Evolutionary conservation across 2,797 vertebrate genomes (phyloP).

Genomic region (Macropus fuliginosus): DNA sequence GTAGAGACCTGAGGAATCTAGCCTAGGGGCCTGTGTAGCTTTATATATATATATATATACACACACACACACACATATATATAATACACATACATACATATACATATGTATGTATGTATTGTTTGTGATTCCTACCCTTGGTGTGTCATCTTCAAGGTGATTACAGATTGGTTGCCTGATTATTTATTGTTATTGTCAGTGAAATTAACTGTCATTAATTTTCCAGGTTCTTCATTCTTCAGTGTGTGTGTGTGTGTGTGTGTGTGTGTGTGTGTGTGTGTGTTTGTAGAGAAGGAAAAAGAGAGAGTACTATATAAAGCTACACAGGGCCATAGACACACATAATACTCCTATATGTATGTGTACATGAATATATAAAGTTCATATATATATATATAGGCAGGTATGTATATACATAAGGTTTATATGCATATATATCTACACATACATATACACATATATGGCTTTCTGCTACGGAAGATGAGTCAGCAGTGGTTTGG

Average conservation of each 20-base stretch:
- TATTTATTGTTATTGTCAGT: conserved; percentile 11
- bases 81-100: too few species aligned
- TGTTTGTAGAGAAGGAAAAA: too few species aligned
- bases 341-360: neutral
- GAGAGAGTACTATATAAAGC: too few species aligned
- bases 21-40: neutral
- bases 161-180: neutral
- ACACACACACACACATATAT: too few species aligned
- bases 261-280: too few species aligned
- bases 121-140: conserved; percentile 8
- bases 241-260: neutral
- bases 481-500: neutral
- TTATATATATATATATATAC: neutral
- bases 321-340: neutral
- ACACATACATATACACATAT: neutral
- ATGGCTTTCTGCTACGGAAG: neutral
- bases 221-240: neutral
- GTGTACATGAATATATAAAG: neutral
- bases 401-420: too few species aligned
- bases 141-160: neutral
- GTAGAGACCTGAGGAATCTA: neutral
- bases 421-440: neutral
- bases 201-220: conserved; percentile 14
- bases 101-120: neutral
- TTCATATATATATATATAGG: neutral